These are phyloP conservation scores for Malurus alboscapulatus DNA, from an alignment of 2,113 vertebrate species.

Conservation along the genomic window DNA sequence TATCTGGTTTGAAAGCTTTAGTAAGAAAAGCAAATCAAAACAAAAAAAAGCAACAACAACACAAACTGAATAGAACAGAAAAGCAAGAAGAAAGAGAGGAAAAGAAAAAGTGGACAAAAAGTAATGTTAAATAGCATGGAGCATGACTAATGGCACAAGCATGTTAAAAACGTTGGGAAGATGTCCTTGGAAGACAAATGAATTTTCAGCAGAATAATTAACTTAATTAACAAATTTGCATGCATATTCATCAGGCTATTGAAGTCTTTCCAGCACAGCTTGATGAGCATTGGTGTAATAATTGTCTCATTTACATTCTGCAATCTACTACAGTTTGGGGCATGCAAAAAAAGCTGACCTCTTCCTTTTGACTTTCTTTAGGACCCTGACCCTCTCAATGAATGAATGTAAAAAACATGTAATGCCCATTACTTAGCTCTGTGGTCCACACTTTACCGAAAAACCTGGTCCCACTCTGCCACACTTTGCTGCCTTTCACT, in stretches of 20 bases:
- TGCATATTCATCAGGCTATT: slow-evolving; percentile 99
- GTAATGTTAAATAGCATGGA: slow-evolving; percentile 92
- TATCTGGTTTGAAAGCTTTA: slow-evolving; percentile 74
- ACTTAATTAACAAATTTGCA: slow-evolving; percentile 99
- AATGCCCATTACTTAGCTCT: slow-evolving; percentile 50
- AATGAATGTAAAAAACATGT: slow-evolving; percentile 34
- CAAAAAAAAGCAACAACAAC: neutral
- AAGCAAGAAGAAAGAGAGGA: slow-evolving; percentile 8
- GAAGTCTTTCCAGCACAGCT: slow-evolving; percentile 99
- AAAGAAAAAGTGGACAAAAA: slow-evolving; percentile 90
- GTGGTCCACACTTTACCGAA: slow-evolving; percentile 6
- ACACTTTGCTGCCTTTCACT: neutral
- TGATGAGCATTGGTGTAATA: slow-evolving; percentile 99
- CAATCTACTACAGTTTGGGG: slow-evolving; percentile 97
- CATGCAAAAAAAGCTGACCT: slow-evolving; percentile 74
- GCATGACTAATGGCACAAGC: slow-evolving; percentile 99
- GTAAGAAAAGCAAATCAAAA: neutral
- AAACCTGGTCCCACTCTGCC: slow-evolving; percentile 30
- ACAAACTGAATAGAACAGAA: slow-evolving; percentile 50
- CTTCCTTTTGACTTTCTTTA: slow-evolving; percentile 79
- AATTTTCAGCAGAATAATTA: slow-evolving; percentile 99
- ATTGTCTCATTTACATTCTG: slow-evolving; percentile 99
- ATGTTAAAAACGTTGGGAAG: slow-evolving; percentile 99
- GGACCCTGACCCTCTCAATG: slow-evolving; percentile 62
- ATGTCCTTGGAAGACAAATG: slow-evolving; percentile 99